These are phyloP conservation scores for Bryconaethiops microstoma DNA, from an alignment of 2,797 vertebrate species.

Conservation along the genomic window DNA sequence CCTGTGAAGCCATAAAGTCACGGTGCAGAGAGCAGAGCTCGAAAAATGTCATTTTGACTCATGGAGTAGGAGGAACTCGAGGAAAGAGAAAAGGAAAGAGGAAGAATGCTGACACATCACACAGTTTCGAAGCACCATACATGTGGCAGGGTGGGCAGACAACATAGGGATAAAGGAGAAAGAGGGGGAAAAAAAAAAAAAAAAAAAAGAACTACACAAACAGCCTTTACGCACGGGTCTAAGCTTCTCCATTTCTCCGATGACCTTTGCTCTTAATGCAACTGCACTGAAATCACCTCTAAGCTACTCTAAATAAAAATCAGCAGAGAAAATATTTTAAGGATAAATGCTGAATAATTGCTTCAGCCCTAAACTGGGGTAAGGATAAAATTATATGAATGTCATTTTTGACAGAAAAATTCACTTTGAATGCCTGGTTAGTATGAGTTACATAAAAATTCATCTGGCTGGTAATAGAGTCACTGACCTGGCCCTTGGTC, in stretches of 20 bases:
- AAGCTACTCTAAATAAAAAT: too few species aligned
- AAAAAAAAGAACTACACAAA: not conserved
- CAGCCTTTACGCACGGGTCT: not conserved
- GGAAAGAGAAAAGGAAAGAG: not conserved
- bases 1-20: constrained; percentile 29
- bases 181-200: too few species aligned
- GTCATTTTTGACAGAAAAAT: too few species aligned
- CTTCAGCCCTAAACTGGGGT: too few species aligned
- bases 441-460: not conserved
- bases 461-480: not conserved
- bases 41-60: constrained; percentile 49
- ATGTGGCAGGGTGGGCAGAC: not conserved
- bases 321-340: too few species aligned
- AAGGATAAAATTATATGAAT: not conserved
- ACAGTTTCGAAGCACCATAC: not conserved
- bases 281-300: not conserved
- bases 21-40: constrained; percentile 35
- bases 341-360: too few species aligned
- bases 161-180: not conserved
- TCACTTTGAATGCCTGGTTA: not conserved
- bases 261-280: not conserved
- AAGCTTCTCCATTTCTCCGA: constrained; percentile 15
- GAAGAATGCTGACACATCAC: not conserved
- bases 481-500: constrained; percentile 89
- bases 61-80: constrained; percentile 23